Base-by-base conservation (phyloP, 1,140 invertebrate species). In the Cyclargus thomasi region DNA sequence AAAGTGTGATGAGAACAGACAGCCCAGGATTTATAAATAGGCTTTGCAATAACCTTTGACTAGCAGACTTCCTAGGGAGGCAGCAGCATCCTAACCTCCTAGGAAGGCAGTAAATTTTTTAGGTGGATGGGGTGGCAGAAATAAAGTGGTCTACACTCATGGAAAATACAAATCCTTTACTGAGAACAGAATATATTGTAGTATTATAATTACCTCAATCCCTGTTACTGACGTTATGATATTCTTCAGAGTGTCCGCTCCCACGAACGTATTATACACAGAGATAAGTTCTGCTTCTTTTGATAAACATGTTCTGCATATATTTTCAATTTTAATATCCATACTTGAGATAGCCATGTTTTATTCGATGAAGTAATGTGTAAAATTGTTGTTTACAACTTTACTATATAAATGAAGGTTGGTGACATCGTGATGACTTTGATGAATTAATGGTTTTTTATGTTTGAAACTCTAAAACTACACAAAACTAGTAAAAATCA, bases 221-320 rank as follows among this genome's bases (percentile, higher is more conserved):
- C 83, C 85, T 53, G 85, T 86, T 47, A 82, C 73, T 65, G 74
- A 70, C 16, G 75, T 67, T 11, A 88, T 74, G 21, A 83, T 71
- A 53, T 57, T 72, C 39, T 81, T 76, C 16, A 88, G 64, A 18
- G 78, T 70, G 23, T 70, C 62, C 14, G 65, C 67, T 16, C 75
- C 77, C 36, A 77, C 63, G 62, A 65, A 70, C 20, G 78, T 71
- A 62, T 85, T 80, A 69, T 82, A 86, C 11, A 88, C 67, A 7
- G 83, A 81, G 69, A 79, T 53, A 53, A 85, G 73, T 62, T 79
- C 79, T 65, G 76, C 75, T 64, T 86, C 82, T 72, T 82, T 80
- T 1, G 79, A 77, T 67, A 86, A 76, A 66, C 85, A 87, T n/a
- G 85, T 89, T 66, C 86, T 72, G 68, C 86, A 89, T 53, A 86